These are phyloP conservation scores for Ypsolopha sequella DNA, from an alignment of 2,888 invertebrate species.

Conservation along the genomic window DNA sequence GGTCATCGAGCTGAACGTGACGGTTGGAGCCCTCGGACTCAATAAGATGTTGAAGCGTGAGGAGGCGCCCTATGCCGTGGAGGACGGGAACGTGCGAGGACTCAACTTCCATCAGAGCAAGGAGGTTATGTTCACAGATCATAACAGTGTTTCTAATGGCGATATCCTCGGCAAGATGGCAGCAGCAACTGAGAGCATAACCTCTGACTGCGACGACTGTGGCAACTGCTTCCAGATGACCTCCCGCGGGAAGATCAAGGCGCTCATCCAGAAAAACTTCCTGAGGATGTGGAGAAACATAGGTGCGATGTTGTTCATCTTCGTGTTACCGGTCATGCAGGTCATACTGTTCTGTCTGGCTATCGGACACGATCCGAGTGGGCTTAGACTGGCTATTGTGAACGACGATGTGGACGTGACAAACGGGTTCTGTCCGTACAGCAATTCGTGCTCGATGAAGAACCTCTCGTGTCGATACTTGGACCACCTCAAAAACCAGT, in stretches of 20 bases:
- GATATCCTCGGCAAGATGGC: conserved; percentile 63
- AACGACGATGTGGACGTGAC: conserved; percentile 53
- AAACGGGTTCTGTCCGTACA: conserved; percentile 65
- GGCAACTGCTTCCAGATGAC: conserved; percentile 75
- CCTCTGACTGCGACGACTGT: conserved; percentile 71
- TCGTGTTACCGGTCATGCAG: conserved; percentile 92
- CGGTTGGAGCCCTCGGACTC: conserved; percentile 84
- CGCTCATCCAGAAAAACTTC: conserved; percentile 89
- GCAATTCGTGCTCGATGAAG: conserved; percentile 76
- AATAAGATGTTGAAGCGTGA: conserved; percentile 87
- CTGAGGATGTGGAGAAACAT: conserved; percentile 93
- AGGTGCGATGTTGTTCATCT: conserved; percentile 94
- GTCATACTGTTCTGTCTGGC: conserved; percentile 94
- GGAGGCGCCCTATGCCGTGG: conserved; percentile 86
- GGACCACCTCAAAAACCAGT: conserved; percentile 77
- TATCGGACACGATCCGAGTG: conserved; percentile 88
- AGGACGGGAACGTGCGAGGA: conserved; percentile 89
- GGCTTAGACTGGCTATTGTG: conserved; percentile 76
- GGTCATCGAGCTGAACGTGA: conserved; percentile 73
- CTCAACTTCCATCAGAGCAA: conserved; percentile 93
- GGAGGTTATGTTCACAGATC: conserved; percentile 85
- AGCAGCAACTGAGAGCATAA: conserved; percentile 46
- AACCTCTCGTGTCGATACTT: conserved; percentile 86
- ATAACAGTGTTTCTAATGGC: conserved; percentile 71
- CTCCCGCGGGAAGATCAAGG: conserved; percentile 86